Conservation (phyloP, 2,113 vertebrate species). For the Siniperca chuatsi region DNA sequence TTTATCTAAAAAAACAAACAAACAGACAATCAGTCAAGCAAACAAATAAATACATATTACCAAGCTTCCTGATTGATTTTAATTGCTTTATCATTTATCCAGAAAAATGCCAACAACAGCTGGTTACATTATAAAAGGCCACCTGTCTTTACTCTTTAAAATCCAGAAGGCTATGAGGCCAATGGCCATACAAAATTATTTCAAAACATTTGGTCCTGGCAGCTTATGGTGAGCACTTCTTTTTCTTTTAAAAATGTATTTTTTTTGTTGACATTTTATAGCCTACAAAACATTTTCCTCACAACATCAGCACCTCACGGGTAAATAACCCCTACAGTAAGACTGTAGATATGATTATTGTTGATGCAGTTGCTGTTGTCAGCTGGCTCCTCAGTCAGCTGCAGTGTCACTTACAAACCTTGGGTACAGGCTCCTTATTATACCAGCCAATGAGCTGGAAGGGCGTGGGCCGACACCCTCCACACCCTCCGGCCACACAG, state of each 20-base stretch:
- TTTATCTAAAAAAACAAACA: not conserved
- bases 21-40: not conserved
- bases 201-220: not conserved
- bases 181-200: not conserved
- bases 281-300: not conserved
- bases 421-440: constrained; percentile 22
- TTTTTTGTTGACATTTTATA: no score
- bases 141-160: not conserved
- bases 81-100: not conserved
- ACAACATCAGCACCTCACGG: not conserved
- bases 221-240: no score
- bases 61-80: not conserved
- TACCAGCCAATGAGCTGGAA: constrained; percentile 58
- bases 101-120: not conserved
- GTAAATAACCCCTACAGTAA: not conserved
- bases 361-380: not conserved
- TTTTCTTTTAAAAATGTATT: no score
- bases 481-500: constrained; percentile 13
- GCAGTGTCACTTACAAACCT: constrained; percentile 15
- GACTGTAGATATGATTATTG: not conserved
- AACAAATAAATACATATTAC: not conserved
- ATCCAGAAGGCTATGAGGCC: not conserved
- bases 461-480: constrained; percentile 33
- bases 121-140: not conserved
- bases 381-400: not conserved